Conservation (phyloP, 2,888 invertebrate species). For the Brachypalpus laphriformis region DNA sequence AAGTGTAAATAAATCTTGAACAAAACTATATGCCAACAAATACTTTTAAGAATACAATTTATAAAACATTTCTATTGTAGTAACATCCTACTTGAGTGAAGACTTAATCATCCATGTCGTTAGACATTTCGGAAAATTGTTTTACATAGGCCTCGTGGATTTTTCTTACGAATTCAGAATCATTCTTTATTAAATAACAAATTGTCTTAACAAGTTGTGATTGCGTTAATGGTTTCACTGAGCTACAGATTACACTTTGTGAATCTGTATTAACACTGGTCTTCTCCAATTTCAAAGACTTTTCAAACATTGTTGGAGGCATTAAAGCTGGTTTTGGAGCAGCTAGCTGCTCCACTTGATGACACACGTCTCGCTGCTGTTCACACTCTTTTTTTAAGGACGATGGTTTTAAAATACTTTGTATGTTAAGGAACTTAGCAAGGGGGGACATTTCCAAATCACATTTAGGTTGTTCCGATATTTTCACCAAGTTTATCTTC, state of each 20-base stretch:
- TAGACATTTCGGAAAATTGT: conserved; percentile 87
- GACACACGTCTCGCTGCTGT: conserved; percentile 72
- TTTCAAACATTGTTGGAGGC: conserved; percentile 93
- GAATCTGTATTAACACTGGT: conserved; percentile 37
- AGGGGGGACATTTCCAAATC: conserved; percentile 63
- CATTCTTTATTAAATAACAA: conserved; percentile 92
- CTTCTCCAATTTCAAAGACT: conserved; percentile 82
- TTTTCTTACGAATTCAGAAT: conserved; percentile 93
- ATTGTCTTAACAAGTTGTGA: conserved; percentile 95
- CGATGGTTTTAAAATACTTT: conserved; percentile 43
- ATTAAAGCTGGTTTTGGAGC: conserved; percentile 89
- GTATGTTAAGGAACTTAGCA: conserved; percentile 68
- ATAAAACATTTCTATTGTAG: conserved; percentile 30
- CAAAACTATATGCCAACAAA: conserved; percentile 38
- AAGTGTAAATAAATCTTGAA: conserved; percentile 35
- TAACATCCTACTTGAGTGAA: conserved; percentile 21
- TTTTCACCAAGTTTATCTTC: conserved; percentile 44
- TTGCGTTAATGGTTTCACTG: conserved; percentile 89
- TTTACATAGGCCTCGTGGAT: conserved; percentile 96
- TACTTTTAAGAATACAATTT: conserved; percentile 35
- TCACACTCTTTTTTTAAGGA: conserved; percentile 71
- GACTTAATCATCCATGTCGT: conserved; percentile 49
- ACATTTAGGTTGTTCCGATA: conserved; percentile 57
- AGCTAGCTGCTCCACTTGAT: conserved; percentile 59
- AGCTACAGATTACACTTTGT: conserved; percentile 47